phyloP scores from a whole-genome alignment of 1,140 invertebrate genomes.

The Amphibalanus amphitrite region DNA sequence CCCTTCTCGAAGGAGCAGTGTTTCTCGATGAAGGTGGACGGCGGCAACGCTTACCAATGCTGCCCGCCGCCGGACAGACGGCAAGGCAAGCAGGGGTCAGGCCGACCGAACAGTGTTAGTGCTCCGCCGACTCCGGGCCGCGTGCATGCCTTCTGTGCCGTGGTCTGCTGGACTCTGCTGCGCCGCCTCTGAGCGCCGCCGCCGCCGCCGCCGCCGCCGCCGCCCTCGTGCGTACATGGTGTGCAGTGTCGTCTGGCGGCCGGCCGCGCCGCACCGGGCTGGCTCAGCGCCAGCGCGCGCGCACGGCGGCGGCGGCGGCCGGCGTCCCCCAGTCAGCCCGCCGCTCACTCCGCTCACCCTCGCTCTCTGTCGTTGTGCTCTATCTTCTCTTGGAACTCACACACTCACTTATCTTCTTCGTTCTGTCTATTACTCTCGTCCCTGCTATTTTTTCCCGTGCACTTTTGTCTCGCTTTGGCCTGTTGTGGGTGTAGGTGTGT shows the following conservation, averaged over 20 bases:
- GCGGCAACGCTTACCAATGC: not conserved
- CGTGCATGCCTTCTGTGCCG: not conserved
- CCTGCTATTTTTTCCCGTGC: no score
- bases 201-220: no score
- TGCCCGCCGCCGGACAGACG: not conserved
- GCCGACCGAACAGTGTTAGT: not conserved
- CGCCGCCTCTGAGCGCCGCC: not conserved
- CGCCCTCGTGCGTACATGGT: not conserved
- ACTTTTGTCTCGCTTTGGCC: not conserved
- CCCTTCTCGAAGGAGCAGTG: conserved; percentile 1
- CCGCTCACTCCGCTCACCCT: not conserved
- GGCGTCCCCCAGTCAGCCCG: no score
- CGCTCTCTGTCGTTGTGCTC: not conserved
- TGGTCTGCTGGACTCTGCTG: not conserved
- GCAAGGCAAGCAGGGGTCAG: not conserved
- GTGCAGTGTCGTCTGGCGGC: not conserved
- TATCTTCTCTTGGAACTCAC: no score
- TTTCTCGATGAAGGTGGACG: conserved; percentile 3
- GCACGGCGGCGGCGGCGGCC: no score
- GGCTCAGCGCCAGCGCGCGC: no score
- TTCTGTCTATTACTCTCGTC: no score
- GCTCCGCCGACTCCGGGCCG: not conserved
- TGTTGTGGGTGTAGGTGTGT: not conserved
- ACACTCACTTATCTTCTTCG: no score
- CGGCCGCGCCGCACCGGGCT: no score